A percentile compares a stretch with the other conserved stretches of the same genome.
Conservation (phyloP, 2,888 invertebrate species). For the Toxonevra muliebris region DNA sequence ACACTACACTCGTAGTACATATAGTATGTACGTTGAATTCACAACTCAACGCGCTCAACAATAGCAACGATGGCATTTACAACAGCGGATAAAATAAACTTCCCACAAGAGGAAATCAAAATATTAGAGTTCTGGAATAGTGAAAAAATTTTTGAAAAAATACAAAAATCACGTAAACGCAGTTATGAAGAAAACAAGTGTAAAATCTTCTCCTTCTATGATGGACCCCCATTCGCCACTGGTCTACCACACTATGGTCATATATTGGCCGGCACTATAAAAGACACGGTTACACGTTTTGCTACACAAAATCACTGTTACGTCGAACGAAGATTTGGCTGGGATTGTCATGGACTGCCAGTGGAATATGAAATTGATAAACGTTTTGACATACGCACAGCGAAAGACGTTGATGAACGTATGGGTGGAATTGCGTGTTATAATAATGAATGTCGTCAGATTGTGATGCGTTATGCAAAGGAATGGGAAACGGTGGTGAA, state of each 20-base stretch:
- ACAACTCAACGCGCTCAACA: no score
- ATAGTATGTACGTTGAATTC: no score
- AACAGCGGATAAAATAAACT: constrained; percentile 64
- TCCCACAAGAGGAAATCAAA: constrained; percentile 77
- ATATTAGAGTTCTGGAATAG: constrained; percentile 84
- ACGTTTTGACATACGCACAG: constrained; percentile 85
- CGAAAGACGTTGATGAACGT: constrained; percentile 86
- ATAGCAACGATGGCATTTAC: no score
- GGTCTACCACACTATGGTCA: constrained; percentile 97
- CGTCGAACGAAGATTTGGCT: constrained; percentile 90
- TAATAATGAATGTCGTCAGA: constrained; percentile 91
- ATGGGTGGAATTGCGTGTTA: constrained; percentile 90
- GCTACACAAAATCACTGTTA: constrained; percentile 89
- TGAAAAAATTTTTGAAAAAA: constrained; percentile 85
- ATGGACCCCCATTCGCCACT: constrained; percentile 95
- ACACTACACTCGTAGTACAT: no score
- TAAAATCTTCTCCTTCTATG: not conserved
- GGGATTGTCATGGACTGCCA: constrained; percentile 96
- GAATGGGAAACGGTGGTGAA: constrained; percentile 88
- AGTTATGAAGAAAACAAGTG: constrained; percentile 35
- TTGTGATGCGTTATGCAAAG: constrained; percentile 88
- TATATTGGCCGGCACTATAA: constrained; percentile 93
- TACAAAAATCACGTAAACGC: constrained; percentile 72
- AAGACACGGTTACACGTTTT: constrained; percentile 93
- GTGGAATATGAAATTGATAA: constrained; percentile 92